These are phyloP conservation scores for Aotus griseimembra DNA, from an alignment of 2,797 vertebrate species.

Conservation along the genomic window DNA sequence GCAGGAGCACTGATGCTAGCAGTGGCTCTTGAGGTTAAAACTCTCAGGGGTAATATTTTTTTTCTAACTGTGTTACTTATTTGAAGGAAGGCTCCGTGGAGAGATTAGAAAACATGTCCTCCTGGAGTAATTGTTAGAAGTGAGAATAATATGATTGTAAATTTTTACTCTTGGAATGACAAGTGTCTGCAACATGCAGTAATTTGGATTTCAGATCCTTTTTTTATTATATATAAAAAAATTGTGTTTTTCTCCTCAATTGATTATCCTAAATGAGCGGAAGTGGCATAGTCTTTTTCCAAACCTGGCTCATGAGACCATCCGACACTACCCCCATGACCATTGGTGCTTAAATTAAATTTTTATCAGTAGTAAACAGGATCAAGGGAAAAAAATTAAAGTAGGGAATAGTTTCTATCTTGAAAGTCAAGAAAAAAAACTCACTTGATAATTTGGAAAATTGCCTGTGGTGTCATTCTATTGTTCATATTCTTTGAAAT, in stretches of 20 bases:
- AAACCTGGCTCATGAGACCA: neutral
- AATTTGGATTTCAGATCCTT: neutral
- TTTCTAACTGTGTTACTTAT: neutral
- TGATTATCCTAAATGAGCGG: too few relatives aligned
- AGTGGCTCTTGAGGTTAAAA: neutral
- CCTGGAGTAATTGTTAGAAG: neutral
- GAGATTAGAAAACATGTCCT: neutral
- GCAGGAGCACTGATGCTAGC: neutral
- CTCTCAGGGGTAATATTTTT: neutral
- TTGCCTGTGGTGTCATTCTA: neutral
- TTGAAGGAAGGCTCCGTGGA: neutral
- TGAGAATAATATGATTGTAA: neutral
- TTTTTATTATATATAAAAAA: neutral
- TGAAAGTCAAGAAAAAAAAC: neutral
- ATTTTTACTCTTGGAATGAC: neutral
- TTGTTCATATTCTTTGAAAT: neutral
- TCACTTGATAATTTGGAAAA: neutral
- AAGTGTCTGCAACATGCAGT: neutral
- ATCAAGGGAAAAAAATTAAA: neutral
- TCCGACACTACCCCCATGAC: neutral
- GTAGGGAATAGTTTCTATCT: neutral
- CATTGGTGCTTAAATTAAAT: neutral
- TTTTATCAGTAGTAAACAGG: neutral
- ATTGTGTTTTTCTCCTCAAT: neutral
- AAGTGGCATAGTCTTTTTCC: neutral